Percentiles rank a stretch among this genome's conserved stretches.
Evolutionary conservation across 2,888 invertebrate species (phyloP).

Genomic region (Boloria euphrosyne): DNA sequence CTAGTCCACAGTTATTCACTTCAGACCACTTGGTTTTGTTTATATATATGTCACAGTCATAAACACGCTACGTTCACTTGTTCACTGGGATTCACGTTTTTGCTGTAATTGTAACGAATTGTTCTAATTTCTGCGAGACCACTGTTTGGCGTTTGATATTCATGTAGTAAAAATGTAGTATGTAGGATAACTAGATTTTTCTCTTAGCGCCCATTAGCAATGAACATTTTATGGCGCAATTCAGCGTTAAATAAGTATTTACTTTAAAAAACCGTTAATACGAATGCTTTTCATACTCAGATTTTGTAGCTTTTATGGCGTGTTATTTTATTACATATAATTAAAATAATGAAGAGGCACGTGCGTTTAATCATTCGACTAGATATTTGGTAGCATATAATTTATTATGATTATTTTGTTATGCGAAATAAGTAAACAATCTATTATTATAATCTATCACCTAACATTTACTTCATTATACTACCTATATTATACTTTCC

Average conservation of each 20-base stretch:
- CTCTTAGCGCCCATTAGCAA: conserved; percentile 3
- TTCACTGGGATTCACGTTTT: conserved; percentile 42
- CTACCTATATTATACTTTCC: not conserved
- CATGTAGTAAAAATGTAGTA: not conserved
- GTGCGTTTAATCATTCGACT: conserved; percentile 33
- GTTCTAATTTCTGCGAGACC: conserved; percentile 18
- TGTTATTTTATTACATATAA: conserved; percentile 31
- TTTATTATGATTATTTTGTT: not conserved
- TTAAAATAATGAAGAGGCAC: conserved; percentile 33
- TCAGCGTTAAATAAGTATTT: conserved; percentile 12
- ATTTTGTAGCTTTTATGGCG: conserved; percentile 27
- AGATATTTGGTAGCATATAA: conserved; percentile 3
- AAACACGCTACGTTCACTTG: conserved; percentile 54
- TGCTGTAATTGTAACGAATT: conserved; percentile 8
- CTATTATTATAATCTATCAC: no score
- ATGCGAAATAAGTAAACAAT: not conserved
- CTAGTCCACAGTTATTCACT: conserved; percentile 42
- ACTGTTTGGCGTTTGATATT: conserved; percentile 5
- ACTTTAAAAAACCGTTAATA: conserved; percentile 21
- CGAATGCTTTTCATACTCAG: conserved; percentile 28
- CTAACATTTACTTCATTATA: no score
- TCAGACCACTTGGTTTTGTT: conserved; percentile 34
- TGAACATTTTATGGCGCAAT: conserved; percentile 12
- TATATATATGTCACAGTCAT: conserved; percentile 43
- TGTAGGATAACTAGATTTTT: not conserved